phyloP scores from a whole-genome alignment of 2,888 invertebrate genomes.

The Drosophila borealis region DNA sequence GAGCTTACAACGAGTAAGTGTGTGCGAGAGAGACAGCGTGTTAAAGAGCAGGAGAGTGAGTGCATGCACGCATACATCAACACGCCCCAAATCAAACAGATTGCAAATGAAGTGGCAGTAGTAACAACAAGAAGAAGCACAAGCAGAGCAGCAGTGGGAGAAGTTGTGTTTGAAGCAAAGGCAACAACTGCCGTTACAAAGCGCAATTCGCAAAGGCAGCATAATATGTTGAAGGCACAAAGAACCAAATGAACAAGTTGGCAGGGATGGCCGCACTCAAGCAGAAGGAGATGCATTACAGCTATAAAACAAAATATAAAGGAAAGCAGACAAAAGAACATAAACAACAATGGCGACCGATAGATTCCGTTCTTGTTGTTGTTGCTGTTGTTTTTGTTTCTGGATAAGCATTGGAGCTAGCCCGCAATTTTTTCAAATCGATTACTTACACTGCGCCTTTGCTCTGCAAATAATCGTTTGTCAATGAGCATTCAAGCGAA shows the following conservation, averaged over 20 bases:
- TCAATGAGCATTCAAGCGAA: conserved; percentile 40
- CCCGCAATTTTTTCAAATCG: conserved; percentile 40
- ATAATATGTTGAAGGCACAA: conserved; percentile 36
- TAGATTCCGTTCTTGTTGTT: conserved; percentile 26
- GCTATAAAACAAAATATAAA: conserved; percentile 17
- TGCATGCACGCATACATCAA: conserved; percentile 17
- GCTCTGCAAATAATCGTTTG: conserved; percentile 40
- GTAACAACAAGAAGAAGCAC: conserved; percentile 17
- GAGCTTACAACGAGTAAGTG: conserved; percentile 11
- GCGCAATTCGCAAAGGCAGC: conserved; percentile 37
- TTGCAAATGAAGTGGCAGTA: conserved; percentile 69
- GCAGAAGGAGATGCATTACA: conserved; percentile 40
- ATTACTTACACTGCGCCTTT: conserved; percentile 30
- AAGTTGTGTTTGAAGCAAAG: conserved; percentile 13
- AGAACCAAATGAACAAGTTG: conserved; percentile 39
- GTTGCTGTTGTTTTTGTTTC: conserved; percentile 1
- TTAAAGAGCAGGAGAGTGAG: conserved; percentile 16
- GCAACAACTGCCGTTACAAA: conserved; percentile 43
- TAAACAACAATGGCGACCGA: conserved; percentile 36
- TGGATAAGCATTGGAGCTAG: conserved; percentile 18
- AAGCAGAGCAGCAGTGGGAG: conserved; percentile 5
- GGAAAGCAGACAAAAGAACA: conserved; percentile 52
- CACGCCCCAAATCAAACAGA: conserved; percentile 34
- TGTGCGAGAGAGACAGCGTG: conserved; percentile 19
- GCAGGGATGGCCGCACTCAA: conserved; percentile 33